phyloP scores from a whole-genome alignment of 2,797 vertebrate species.

The Poecilia wingei region DNA sequence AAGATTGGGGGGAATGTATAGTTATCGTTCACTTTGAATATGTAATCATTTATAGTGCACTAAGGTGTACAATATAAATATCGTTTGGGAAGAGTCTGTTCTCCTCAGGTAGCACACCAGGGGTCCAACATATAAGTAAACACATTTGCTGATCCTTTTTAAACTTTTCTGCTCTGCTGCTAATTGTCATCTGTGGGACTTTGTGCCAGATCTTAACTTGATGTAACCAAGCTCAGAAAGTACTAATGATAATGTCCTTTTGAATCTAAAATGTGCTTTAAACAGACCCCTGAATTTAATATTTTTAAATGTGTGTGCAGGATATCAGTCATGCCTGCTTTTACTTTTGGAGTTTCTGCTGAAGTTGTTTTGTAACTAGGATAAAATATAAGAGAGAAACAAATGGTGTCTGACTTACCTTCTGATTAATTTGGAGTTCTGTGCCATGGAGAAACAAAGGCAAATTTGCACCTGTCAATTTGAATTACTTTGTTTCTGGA shows the following conservation, averaged over 20 bases:
- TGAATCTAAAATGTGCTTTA: background rate
- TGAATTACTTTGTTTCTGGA: background rate
- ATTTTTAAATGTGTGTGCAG: background rate
- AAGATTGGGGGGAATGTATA: conserved; percentile 50
- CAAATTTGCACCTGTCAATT: background rate
- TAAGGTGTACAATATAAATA: background rate
- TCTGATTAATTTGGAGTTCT: background rate
- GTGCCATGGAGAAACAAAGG: background rate
- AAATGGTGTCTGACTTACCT: background rate
- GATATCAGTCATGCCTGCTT: background rate
- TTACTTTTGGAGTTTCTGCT: background rate
- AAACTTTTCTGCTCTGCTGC: background rate
- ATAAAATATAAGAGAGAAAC: background rate
- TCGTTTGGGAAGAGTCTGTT: background rate
- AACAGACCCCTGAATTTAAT: background rate
- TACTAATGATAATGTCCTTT: background rate
- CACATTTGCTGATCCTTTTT: background rate
- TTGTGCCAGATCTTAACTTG: background rate
- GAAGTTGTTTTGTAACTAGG: background rate
- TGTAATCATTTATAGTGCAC: conserved; percentile 23
- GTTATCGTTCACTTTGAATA: conserved; percentile 19
- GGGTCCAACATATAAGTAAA: background rate
- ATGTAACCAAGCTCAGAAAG: background rate
- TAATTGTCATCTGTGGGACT: background rate
- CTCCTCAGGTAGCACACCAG: background rate